Evolutionary conservation across 2,888 invertebrate species (phyloP), one percentile per base, ranked within the genome.

Genomic region (Andrena camellia): DNA sequence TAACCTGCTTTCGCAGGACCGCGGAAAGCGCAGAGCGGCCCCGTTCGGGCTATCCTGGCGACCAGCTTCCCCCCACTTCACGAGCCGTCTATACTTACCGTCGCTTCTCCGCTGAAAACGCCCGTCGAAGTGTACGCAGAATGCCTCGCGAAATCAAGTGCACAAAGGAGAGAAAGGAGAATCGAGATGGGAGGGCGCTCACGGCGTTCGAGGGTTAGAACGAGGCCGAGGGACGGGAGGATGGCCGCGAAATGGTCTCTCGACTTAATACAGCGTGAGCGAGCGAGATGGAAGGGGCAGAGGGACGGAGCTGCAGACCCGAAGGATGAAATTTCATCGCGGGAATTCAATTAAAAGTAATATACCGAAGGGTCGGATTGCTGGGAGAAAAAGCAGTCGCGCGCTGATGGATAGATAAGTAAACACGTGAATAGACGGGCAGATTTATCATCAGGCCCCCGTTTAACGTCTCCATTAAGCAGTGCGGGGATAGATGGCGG

Each of bases 261-360:
- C 72, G 85, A 86, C 87, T 91, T 88, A 88, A 89, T 90, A 87
- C 86, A 79, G 67, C 67, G 71, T 67, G 70, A 74, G 81, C 75
- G 84, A 68, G 78, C 4, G 42, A 4, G 42, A 42, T 5, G 42
- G 42, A 13, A 42, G 17, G 42, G 42, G 42, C 5, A 83, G 59
- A 35, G 74, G 52, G 85, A 84, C 77, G 81, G 80, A 80, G 59
- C 64, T 78, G 13, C 42, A 69, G 79, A 75, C 71, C 69, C 78
- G 76, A 33, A 75, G 88, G 90, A 91, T 92, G 92, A 92, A 92
- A 93, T 93, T 93, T 93, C 91, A 92, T 92, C 90, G 88, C 87
- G 87, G 86, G 89, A 91, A 93, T 93, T 93, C 93, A 93, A 93
- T 93, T 93, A 93, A 93, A 93, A 92, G 89, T 93, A 92, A 92